These are phyloP conservation scores for Moxostoma hubbsi DNA, from an alignment of 2,797 vertebrate species.

Conservation along the genomic window DNA sequence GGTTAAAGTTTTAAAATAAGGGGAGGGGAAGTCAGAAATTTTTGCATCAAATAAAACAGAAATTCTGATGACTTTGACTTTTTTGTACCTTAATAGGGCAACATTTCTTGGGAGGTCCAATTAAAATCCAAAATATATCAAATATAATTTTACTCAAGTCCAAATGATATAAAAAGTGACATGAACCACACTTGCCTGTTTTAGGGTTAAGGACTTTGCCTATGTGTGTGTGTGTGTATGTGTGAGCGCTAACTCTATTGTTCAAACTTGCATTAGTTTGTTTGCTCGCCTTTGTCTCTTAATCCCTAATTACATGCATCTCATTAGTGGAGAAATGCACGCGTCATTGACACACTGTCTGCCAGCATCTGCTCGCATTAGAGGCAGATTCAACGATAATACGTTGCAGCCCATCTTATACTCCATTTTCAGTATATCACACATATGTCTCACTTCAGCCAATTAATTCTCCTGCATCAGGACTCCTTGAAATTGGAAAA, in stretches of 20 bases:
- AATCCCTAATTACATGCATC: slow-evolving; percentile 67
- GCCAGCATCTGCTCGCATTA: slow-evolving; percentile 71
- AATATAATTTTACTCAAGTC: no score
- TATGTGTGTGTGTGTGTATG: neutral
- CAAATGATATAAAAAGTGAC: no score
- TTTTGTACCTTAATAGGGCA: no score
- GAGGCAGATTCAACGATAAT: slow-evolving; percentile 70
- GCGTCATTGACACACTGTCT: slow-evolving; percentile 66
- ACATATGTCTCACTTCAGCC: slow-evolving; percentile 60
- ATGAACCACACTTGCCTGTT: no score
- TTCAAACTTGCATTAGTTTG: slow-evolving; percentile 38
- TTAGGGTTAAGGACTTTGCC: neutral
- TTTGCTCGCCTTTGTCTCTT: slow-evolving; percentile 59
- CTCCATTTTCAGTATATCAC: slow-evolving; percentile 55
- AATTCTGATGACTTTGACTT: no score
- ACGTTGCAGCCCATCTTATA: slow-evolving; percentile 64
- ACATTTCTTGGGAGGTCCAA: no score
- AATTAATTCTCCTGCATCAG: slow-evolving; percentile 60
- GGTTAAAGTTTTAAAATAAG: no score
- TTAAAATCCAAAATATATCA: no score
- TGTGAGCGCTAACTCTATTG: neutral
- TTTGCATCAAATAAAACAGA: no score
- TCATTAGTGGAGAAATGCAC: slow-evolving; percentile 71
- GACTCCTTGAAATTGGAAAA: slow-evolving; percentile 52
- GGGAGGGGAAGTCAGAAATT: no score